Evolutionary conservation across 2,113 vertebrate genomes (phyloP).

Genomic region (human): DNA sequence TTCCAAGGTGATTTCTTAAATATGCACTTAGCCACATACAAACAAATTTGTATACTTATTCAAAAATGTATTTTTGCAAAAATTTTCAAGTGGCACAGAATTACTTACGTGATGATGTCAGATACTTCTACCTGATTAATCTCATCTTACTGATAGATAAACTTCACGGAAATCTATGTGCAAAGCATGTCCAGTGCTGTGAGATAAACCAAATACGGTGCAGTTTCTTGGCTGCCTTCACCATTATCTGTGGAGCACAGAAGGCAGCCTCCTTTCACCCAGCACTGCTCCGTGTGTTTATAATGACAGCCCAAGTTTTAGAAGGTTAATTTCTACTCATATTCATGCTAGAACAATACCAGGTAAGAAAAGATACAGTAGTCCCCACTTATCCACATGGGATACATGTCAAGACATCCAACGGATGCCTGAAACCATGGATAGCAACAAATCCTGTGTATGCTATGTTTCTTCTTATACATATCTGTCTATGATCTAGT

Average conservation of each 20-base stretch:
- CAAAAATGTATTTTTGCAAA: not conserved
- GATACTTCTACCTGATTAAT: not conserved
- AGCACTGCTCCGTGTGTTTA: fast-evolving
- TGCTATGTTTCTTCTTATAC: not conserved
- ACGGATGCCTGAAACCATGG: not conserved
- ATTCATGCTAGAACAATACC: not conserved
- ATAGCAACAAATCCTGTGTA: not conserved
- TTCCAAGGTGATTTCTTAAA: not conserved
- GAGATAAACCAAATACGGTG: fast-evolving
- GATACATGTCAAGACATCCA: not conserved
- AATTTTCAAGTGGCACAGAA: not conserved
- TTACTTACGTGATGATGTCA: not conserved
- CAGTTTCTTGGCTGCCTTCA: fast-evolving
- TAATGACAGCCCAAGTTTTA: not conserved
- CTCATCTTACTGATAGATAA: not conserved
- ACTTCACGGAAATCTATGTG: not conserved
- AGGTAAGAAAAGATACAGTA: not conserved
- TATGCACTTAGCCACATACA: too few species aligned
- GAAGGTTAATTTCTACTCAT: not conserved
- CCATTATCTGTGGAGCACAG: fast-evolving
- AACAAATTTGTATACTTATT: not conserved
- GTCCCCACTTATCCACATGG: not conserved
- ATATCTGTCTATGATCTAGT: not conserved
- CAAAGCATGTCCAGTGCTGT: fast-evolving
- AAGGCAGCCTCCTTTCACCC: not conserved